Evolutionary conservation across 2,888 invertebrate species (phyloP).

Genomic region (Stratiomys singularior): DNA sequence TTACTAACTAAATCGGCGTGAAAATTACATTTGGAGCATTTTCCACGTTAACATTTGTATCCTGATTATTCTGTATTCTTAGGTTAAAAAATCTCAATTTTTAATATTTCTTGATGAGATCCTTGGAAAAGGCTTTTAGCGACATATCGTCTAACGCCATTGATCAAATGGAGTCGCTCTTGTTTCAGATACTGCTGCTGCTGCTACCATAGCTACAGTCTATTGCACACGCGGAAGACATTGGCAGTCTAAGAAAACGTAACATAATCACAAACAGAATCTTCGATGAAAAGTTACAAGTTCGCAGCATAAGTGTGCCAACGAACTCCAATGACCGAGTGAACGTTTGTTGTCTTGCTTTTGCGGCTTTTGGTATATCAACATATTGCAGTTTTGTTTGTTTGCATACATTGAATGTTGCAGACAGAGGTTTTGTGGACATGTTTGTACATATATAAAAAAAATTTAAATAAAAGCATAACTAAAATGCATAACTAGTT

Average conservation of each 20-base stretch:
- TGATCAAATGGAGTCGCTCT: not conserved
- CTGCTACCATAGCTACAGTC: not conserved
- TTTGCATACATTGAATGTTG: too few species aligned
- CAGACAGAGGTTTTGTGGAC: too few species aligned
- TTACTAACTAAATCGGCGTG: too few species aligned
- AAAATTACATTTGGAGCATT: too few species aligned
- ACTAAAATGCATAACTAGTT: too few species aligned
- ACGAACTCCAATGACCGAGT: conserved; percentile 54
- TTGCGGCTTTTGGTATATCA: not conserved
- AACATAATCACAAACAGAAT: conserved; percentile 45
- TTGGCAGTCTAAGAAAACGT: conserved; percentile 42
- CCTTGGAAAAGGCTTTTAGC: too few species aligned
- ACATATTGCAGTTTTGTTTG: not conserved
- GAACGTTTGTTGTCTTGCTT: conserved; percentile 48
- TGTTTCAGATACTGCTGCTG: not conserved
- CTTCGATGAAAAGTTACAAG: conserved; percentile 47
- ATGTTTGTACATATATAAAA: not conserved
- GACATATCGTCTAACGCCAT: not conserved
- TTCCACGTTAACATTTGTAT: too few species aligned
- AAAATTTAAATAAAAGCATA: too few species aligned
- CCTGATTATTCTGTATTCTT: too few species aligned
- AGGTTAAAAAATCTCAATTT: too few species aligned
- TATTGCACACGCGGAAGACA: conserved; percentile 42
- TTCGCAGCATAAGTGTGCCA: conserved; percentile 52
- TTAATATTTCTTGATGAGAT: too few species aligned